Evolutionary conservation across 2,888 invertebrate genomes (phyloP), one percentile per base, ranked within the genome.

Genomic region (Yponomeuta cagnagella): DNA sequence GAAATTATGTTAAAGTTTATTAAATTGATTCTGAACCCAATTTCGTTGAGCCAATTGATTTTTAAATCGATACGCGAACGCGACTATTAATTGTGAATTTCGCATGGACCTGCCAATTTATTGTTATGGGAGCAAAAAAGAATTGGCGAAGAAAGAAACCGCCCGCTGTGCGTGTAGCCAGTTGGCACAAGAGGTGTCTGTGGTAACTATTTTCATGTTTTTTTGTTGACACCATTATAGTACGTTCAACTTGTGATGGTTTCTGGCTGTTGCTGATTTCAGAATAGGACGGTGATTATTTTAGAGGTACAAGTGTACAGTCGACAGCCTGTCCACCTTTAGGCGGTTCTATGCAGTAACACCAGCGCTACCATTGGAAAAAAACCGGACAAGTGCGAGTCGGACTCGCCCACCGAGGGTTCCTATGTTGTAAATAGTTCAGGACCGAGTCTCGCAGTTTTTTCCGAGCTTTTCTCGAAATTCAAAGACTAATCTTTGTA

Each of bases 1-100:
- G 52, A 58, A 58, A 58, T 58, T 58, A 58, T 58, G 52, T 58
- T 12, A 58, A 58, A 58, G 52, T 12, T 58, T 58, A 58, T 58
- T 58, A 58, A 58, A 58, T 58, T 58, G 52, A 58, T 58, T 58
- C 52, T 58, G 52, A 58, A 58, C 52, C 52, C 52, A 58, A 58
- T 58, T 58, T 58, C 12, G 5, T 58, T 5, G 15, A 58, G 12
- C 52, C 15, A 15, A 58, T 58, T 58, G 52, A 58, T 58, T 58
- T 58, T 58, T 58, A 58, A 58, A 58, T 58, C 52, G 52, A 58
- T 58, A 58, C 52, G 12, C 4, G 52, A 15, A 58, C 52, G 12
- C 15, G 52, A 58, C 52, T 58, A 58, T 58, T 58, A 58, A 58
- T 58, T 58, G 52, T 58, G 52, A 58, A 58, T 58, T 58, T 58